Conservation (phyloP, 2,113 vertebrate genomes). For the Corythaeola cristata region DNA sequence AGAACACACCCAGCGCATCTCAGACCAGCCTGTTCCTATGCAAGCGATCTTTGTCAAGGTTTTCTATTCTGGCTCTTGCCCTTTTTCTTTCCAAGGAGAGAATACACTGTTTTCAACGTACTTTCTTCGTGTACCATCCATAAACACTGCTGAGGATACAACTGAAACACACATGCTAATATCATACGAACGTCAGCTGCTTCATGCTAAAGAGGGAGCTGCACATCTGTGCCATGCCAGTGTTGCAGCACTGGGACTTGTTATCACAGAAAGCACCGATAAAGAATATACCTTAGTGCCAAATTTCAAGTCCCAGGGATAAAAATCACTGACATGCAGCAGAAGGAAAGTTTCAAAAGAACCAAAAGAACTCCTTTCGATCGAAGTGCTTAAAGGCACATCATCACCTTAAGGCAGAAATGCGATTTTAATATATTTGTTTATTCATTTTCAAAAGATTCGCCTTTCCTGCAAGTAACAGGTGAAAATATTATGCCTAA, state of each 20-base stretch:
- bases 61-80: background rate
- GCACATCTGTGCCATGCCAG: slow-evolving; percentile 70
- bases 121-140: background rate
- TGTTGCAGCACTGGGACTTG: slow-evolving; percentile 70
- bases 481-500: background rate
- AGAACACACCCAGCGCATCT: background rate
- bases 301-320: slow-evolving; percentile 73
- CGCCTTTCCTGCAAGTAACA: background rate
- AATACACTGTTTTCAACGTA: background rate
- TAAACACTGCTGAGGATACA: background rate
- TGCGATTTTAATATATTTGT: background rate
- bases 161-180: background rate
- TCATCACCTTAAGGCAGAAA: background rate
- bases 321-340: slow-evolving; percentile 66
- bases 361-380: slow-evolving; percentile 65
- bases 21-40: background rate
- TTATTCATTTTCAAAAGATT: background rate
- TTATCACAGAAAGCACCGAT: slow-evolving; percentile 76
- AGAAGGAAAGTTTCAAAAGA: slow-evolving; percentile 72
- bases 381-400: slow-evolving; percentile 54
- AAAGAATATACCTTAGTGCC: slow-evolving; percentile 72
- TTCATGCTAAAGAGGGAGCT: slow-evolving; percentile 45
- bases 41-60: background rate
- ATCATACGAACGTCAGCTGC: slow-evolving; percentile 58
- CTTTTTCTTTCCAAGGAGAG: background rate